Percentiles rank a stretch among this genome's conserved stretches.
Evolutionary conservation across 2,113 vertebrate genomes (phyloP).

Genomic region (Parus major): DNA sequence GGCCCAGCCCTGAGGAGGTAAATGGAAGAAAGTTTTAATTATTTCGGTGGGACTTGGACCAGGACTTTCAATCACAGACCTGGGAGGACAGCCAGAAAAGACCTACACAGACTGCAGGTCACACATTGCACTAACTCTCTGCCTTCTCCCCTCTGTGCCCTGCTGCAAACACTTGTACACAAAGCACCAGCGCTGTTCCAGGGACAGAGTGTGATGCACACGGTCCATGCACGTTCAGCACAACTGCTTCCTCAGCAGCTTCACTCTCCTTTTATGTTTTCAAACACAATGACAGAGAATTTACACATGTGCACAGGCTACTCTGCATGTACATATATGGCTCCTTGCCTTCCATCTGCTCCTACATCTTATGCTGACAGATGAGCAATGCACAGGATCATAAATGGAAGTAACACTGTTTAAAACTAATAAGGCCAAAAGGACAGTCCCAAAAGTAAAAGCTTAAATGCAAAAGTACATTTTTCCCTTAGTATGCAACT

Average conservation of each 20-base stretch:
- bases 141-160: not conserved
- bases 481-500: not conserved
- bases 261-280: not conserved
- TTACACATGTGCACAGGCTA: not conserved
- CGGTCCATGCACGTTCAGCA: not conserved
- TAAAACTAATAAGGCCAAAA: not conserved
- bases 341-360: not conserved
- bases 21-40: not conserved
- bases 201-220: not conserved
- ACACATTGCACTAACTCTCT: not conserved
- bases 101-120: not conserved
- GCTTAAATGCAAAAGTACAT: not conserved
- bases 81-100: not conserved
- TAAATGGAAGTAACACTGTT: not conserved
- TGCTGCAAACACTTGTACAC: fast-evolving
- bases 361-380: not conserved
- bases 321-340: not conserved
- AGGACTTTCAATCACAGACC: not conserved
- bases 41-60: not conserved
- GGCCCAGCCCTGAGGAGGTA: not conserved
- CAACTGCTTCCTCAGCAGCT: not conserved
- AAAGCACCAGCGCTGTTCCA: not conserved
- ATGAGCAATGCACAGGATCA: not conserved
- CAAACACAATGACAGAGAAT: not conserved
- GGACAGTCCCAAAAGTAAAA: not conserved